Base-by-base conservation (phyloP, 2,113 vertebrate species). In the Copsychus sechellarum region DNA sequence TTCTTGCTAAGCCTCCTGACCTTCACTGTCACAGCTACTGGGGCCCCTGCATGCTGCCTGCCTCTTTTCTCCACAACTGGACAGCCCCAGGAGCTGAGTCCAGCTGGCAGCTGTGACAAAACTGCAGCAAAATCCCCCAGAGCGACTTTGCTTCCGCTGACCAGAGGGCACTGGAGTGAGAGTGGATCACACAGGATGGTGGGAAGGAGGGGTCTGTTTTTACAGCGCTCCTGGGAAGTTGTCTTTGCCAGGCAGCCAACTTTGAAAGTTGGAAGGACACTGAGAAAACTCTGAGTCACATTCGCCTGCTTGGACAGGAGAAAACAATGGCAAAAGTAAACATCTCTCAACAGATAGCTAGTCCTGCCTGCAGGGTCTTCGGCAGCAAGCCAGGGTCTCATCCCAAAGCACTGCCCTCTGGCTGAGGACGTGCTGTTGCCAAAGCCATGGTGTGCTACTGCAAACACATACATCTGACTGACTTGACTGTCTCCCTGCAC, bases 291-390 rank as follows among this genome's bases (percentile, higher is more conserved):
- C 71, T 78, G 93, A 95, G 80, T 92, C 94, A 95, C 1, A 7
- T 95, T 62, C 96, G 92, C 50, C 85, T 90, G 95, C 95, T 88
- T 84, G 92, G 76, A 93, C 3, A 74, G 51, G 70, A 85, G 61
- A 93, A 84, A 88, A 95, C 81, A 96, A 96, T 71, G 43, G 70
- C 54, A 91, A 93, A 94, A 95, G 20, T 70, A 94, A 96, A 95
- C 80, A 66, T 31, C 50, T 81, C 87, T 83, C 65, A 90, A 64
- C 40, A 48, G 57, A 91, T 38, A 73, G 6, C 40, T 53, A 91
- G 72, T 73, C 45, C 73, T 90, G 83, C 57, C 91, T 6, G 4
- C 8, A 5, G 82, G 86, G 90, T 74, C 69, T 86, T 65, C 0
- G 9, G 81, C 89, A 88, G 54, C 42, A 20, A 70, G 76, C 71